Base-by-base conservation (phyloP, 1,140 invertebrate genomes). In the Phthorimaea operculella region DNA sequence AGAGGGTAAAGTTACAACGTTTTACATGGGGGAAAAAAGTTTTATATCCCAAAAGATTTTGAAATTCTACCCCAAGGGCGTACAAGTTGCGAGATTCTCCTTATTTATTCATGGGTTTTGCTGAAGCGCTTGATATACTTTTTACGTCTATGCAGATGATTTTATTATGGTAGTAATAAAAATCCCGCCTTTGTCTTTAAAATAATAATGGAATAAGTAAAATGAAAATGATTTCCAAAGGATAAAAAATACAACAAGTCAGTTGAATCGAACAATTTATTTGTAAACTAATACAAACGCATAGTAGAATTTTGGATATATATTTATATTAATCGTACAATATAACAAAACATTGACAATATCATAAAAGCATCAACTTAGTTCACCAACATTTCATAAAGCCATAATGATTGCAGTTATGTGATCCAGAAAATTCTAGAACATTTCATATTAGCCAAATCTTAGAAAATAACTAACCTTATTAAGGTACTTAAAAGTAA, bases 301-400 rank as follows among this genome's bases (percentile, higher is more conserved):
- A 84, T 81, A 76, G 76, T 82, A 82, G 70, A 82, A 81, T 82
- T 84, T 82, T 74, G 68, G 79, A 84, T 84, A 84, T 76, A 84
- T 82, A 81, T 81, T 79, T 80, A 71, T 78, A 82, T 50, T 75
- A 77, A 77, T 79, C 68, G 66, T 82, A 74, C 64, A 62, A 77
- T 84, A 28, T 28, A 84, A 84, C 81, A 84, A 72, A 84, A 84
- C 81, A 81, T 82, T 70, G 77, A 79, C 72, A 79, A 74, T 79
- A 54, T n/a, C n/a, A n/a, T 60, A 73, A 83, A 28, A 82, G 81
- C 78, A 65, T 64, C 81, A 81, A 82, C 72, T 74, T 69, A 74
- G 64, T 74, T 78, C 59, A 77, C 70, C 76, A 84, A 84, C 81
- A 79, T 78, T 76, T 62, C 45, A 75, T 81, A 79, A 78, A 81